Evolutionary conservation across 2,888 invertebrate genomes (phyloP).

Genomic region (Zelleria hepariella): DNA sequence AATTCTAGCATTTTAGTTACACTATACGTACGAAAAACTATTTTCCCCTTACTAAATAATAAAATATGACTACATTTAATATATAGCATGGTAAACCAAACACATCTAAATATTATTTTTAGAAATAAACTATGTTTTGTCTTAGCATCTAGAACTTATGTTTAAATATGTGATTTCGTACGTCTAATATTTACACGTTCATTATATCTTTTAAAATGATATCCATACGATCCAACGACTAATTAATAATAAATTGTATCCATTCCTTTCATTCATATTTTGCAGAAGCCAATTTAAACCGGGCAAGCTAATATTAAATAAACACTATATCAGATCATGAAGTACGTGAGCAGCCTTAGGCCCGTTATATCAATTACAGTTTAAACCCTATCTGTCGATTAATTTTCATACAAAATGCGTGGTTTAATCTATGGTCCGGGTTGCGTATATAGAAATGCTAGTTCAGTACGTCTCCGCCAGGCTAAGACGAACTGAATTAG

Average conservation of each 20-base stretch:
- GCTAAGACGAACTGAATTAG: too few species aligned
- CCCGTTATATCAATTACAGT: background rate
- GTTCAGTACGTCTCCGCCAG: too few species aligned
- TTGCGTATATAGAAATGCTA: too few species aligned
- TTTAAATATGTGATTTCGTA: conserved; percentile 3
- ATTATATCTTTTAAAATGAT: background rate
- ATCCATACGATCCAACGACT: background rate
- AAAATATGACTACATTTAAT: conserved; percentile 14
- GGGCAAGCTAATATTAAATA: background rate
- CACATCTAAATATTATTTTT: conserved; percentile 44
- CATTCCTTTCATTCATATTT: background rate
- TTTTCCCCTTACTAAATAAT: background rate
- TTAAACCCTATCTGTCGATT: too few species aligned
- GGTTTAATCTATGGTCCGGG: too few species aligned
- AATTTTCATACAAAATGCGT: too few species aligned
- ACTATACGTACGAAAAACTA: background rate
- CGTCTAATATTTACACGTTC: background rate
- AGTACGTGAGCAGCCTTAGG: background rate
- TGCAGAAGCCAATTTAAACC: background rate
- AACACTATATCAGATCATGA: background rate
- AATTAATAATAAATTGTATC: background rate
- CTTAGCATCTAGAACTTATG: background rate
- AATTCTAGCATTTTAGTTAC: background rate
- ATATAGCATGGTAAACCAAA: conserved; percentile 49
- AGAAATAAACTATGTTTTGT: conserved; percentile 1